Base-by-base conservation (phyloP, 2,888 invertebrate genomes). In the Pemphredon lugubris region DNA sequence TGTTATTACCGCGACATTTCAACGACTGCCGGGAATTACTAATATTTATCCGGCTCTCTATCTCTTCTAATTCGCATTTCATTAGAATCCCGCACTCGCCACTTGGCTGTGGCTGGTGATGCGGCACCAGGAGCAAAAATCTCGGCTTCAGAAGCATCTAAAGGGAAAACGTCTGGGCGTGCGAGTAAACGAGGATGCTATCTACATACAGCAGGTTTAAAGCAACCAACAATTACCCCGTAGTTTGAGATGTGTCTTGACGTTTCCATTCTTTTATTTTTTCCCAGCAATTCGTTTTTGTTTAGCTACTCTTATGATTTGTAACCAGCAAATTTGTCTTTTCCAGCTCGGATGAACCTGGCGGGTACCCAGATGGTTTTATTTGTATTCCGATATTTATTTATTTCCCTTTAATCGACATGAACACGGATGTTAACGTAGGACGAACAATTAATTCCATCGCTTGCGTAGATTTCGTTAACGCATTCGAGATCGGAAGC, bases 41-140 rank as follows among this genome's bases (percentile, higher is more conserved):
- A n/a, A n/a, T n/a, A n/a, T n/a, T n/a, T n/a, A n/a, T n/a, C n/a
- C n/a, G n/a, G n/a, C n/a, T n/a, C n/a, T n/a, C n/a, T n/a, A n/a
- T n/a, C n/a, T n/a, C n/a, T 64, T 72, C 32, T 71, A 34, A 58
- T 61, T 72, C 54, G 5, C 23, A 63, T 81, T 59, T 60, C 58
- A 59, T 45, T 83, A 91, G 91, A 91, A 91, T 84, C 90, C 91
- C 21, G 91, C 90, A 72, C 88, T 91, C 79, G 90, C 90, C 69
- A 90, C 90, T 65, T 91, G 91, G 91, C 88, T 91, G 69, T 91
- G 90, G 90, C 88, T 90, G 73, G 88, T 90, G 74, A 89, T 90
- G 84, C 87, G 90, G 60, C 85, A 89, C 64, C 73, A 83, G 61
- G 82, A 87, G 60, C 91, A 91, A 84, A 87, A 84, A 66, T 85